Evolutionary conservation across 1,140 invertebrate genomes (phyloP).

Genomic region (Lepidurus apus): DNA sequence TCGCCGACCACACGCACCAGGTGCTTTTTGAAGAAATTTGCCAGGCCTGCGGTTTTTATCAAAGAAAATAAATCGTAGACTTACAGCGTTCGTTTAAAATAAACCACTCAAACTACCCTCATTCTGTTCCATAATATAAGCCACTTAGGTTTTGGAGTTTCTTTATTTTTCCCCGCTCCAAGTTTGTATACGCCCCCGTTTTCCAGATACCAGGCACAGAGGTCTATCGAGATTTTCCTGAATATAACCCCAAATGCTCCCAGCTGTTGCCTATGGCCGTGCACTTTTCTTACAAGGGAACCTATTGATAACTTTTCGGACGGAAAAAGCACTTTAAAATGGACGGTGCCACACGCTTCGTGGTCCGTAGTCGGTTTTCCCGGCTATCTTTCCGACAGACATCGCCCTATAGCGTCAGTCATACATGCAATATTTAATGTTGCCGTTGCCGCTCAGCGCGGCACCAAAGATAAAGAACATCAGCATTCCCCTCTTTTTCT

Average conservation of each 20-base stretch:
- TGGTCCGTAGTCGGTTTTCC: neutral
- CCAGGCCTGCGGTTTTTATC: too few species aligned
- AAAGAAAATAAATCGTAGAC: too few species aligned
- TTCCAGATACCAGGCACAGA: too few species aligned
- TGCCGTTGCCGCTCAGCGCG: neutral
- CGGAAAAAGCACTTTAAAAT: constrained; percentile 2
- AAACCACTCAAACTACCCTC: too few species aligned
- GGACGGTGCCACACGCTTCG: neutral
- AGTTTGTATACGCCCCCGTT: too few species aligned
- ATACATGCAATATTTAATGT: constrained; percentile 15
- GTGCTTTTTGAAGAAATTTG: too few species aligned
- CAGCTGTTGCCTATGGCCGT: neutral
- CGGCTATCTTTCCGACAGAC: neutral
- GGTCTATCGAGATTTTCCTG: neutral
- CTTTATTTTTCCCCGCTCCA: too few species aligned
- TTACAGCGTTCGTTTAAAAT: too few species aligned
- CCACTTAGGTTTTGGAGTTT: too few species aligned
- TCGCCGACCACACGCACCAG: too few species aligned
- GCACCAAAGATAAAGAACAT: neutral
- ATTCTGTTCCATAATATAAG: too few species aligned
- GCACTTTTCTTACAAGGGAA: neutral
- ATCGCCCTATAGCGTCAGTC: neutral
- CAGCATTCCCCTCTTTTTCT: neutral
- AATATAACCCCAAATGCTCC: neutral
- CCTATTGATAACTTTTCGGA: constrained; percentile 8